Evolutionary conservation across 2,113 vertebrate species (phyloP), one percentile per base, ranked within the genome.

Genomic region (Chaetodon auriga): DNA sequence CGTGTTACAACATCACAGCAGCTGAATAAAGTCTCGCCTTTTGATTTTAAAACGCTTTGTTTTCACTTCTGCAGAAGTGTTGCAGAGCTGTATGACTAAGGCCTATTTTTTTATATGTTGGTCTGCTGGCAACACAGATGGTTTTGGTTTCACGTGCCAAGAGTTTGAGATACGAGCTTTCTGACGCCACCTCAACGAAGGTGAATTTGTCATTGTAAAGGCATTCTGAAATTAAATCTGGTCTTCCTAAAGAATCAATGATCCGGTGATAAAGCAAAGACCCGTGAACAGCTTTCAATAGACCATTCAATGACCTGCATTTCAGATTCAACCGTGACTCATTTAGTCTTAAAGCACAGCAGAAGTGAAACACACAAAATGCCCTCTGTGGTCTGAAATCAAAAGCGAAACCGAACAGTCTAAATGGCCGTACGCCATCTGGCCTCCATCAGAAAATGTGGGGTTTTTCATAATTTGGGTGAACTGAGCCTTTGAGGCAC

Each of bases 331-430:
- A 10, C 51, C 19, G 19, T 21, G 51, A 53, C 9, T 53, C 51
- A 53, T 21, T 21, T 21, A 8, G 5, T 41, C 54, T 48, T 25
- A 1, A 48, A 19, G 35, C 21, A 62, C 4, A 80, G 48, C 43
- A 53, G 41, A 49, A 66, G 51, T 35, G 48, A 51, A 57, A 75
- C 4, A 54, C 11, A 57, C 13, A 62, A 23, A 66, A n/a, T 1
- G 7, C 2, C 23, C 5, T 43, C 0, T 41, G 13, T 64, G 83
- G 80, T 23, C 30, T 53, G 1, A 15, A 79, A 79, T 35, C 19
- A 62, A 77, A 82, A 87, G 25, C 30, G 25, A 83, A 80, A 80
- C 36, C 36, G 38, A 49, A n/a, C 49, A 41, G 46, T 73, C 53
- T 35, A 15, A 43, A 41, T n/a, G 43, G 4, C 19, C 14, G 23